phyloP scores from a whole-genome alignment of 2,113 vertebrate species.

The Bambusicola thoracicus region DNA sequence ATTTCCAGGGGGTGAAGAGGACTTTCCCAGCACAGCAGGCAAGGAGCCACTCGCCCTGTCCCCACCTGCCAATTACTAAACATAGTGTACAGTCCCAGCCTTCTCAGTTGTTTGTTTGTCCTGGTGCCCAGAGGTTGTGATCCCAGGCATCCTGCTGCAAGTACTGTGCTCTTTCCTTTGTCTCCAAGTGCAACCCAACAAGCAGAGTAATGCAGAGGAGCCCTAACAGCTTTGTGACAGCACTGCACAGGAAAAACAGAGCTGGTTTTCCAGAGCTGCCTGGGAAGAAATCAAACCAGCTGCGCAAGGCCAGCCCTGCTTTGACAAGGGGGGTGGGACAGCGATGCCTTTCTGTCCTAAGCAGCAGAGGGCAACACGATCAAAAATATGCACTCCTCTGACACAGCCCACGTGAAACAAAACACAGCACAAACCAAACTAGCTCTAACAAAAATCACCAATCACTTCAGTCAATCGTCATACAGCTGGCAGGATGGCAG shows the following conservation, averaged over 20 bases:
- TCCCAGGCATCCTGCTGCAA: not conserved
- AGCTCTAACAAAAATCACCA: not conserved
- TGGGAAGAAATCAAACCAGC: not conserved
- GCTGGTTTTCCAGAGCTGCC: rapidly evolving
- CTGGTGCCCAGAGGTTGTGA: rapidly evolving
- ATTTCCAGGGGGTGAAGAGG: not conserved
- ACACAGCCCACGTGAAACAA: not conserved
- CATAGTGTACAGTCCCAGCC: not conserved
- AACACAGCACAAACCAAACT: not conserved
- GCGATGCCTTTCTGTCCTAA: not conserved
- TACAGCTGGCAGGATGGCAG: not conserved
- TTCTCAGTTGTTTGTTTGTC: not conserved
- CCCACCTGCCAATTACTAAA: not conserved
- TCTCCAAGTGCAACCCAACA: not conserved
- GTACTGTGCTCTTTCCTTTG: not conserved
- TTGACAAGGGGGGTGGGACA: not conserved
- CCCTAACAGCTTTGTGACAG: not conserved
- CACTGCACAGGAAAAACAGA: not conserved
- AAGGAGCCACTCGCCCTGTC: not conserved
- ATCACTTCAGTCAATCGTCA: not conserved
- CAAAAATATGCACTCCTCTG: not conserved
- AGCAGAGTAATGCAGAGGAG: not conserved
- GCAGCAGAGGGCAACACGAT: not conserved
- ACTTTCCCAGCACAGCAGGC: not conserved
- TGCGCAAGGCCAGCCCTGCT: not conserved